Conservation (phyloP, 2,797 vertebrate species). For the Arrhamphus sclerolepis region DNA sequence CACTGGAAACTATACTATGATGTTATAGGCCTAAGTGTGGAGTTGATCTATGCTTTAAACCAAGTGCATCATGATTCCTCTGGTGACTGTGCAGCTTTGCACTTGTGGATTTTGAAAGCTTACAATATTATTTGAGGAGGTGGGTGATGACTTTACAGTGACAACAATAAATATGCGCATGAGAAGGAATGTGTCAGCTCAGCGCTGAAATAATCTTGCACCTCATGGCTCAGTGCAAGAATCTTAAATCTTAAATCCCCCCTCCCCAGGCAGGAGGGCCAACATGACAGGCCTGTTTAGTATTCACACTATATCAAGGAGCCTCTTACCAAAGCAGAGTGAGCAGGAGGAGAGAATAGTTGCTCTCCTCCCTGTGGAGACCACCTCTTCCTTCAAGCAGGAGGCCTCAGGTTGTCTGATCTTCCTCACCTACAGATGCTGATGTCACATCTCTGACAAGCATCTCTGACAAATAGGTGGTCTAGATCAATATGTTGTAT, state of each 20-base stretch:
- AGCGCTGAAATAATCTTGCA: slow-evolving; percentile 46
- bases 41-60: slow-evolving; percentile 32
- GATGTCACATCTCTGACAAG: slow-evolving; percentile 37
- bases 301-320: slow-evolving; percentile 66
- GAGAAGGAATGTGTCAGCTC: slow-evolving; percentile 48
- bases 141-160: slow-evolving; percentile 44
- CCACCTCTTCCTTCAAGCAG: slow-evolving; percentile 47
- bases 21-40: slow-evolving; percentile 19
- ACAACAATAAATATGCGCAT: slow-evolving; percentile 49
- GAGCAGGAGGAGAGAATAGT: slow-evolving; percentile 51
- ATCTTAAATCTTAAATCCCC: slow-evolving; percentile 70
- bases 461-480: slow-evolving; percentile 16
- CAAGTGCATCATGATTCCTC: slow-evolving; percentile 25
- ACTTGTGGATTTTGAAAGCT: slow-evolving; percentile 38
- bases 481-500: background rate
- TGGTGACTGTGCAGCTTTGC: slow-evolving; percentile 24
- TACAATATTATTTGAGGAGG: slow-evolving; percentile 43
- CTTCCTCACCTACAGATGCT: slow-evolving; percentile 48
- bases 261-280: slow-evolving; percentile 51
- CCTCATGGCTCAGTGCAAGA: slow-evolving; percentile 54
- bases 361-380: slow-evolving; percentile 52
- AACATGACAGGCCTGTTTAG: slow-evolving; percentile 67
- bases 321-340: slow-evolving; percentile 45
- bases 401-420: slow-evolving; percentile 38
- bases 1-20: slow-evolving; percentile 32